phyloP scores from a whole-genome alignment of 2,113 vertebrate species.

The Toxotes jaculatrix region DNA sequence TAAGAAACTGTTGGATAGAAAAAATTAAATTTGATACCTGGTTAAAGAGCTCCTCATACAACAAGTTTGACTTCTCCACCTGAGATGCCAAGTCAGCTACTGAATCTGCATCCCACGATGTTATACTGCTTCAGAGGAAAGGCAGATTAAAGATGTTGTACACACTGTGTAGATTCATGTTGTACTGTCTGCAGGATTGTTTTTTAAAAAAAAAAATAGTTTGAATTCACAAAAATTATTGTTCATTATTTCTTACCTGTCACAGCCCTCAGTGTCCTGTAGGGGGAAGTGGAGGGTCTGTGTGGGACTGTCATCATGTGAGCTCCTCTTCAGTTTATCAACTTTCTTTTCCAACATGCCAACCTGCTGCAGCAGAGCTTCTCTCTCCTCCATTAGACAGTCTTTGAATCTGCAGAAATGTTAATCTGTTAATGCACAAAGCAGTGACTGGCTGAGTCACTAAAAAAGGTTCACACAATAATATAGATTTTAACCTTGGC shows the following conservation, averaged over 20 bases:
- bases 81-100: constrained; percentile 63
- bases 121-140: constrained; percentile 18
- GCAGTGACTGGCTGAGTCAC: neutral
- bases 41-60: constrained; percentile 67
- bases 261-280: constrained; percentile 19
- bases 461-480: no score
- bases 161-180: neutral
- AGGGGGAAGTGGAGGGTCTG: constrained; percentile 24
- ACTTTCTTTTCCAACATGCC: constrained; percentile 69
- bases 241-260: constrained; percentile 41
- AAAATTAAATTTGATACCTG: constrained; percentile 57
- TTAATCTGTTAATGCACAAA: neutral
- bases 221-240: no score
- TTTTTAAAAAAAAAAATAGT: no score
- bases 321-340: constrained; percentile 42
- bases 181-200: no score
- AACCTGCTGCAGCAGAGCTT: constrained; percentile 75
- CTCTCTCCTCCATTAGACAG: constrained; percentile 79
- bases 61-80: constrained; percentile 66
- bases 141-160: neutral
- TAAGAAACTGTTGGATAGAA: neutral
- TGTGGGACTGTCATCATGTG: neutral
- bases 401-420: constrained; percentile 78
- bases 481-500: no score
- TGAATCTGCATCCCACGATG: constrained; percentile 63